phyloP scores from a whole-genome alignment of 2,888 invertebrate genomes.

The Dromius quadrimaculatus region DNA sequence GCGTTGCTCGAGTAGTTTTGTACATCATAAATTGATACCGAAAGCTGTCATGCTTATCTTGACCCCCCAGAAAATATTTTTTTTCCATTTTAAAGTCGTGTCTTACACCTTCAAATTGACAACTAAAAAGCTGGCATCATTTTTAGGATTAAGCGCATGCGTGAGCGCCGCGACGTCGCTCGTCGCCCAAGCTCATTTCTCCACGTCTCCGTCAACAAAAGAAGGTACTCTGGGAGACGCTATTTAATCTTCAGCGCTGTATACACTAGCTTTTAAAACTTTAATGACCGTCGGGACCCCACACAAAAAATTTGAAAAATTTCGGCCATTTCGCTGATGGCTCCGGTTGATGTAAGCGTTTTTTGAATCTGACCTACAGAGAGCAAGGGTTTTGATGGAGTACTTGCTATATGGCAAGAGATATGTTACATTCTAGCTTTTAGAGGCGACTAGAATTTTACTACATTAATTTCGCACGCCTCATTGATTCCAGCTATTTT shows the following conservation, averaged over 20 bases:
- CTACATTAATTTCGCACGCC: slow-evolving; percentile 20
- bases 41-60: too few relatives aligned
- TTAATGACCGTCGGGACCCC: slow-evolving; percentile 49
- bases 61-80: too few relatives aligned
- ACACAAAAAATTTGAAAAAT: slow-evolving; percentile 50
- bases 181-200: slow-evolving; percentile 39
- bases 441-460: not conserved
- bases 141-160: too few relatives aligned
- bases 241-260: slow-evolving; percentile 52
- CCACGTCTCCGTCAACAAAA: slow-evolving; percentile 46
- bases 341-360: slow-evolving; percentile 49
- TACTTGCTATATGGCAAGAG: slow-evolving; percentile 33
- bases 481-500: slow-evolving; percentile 7
- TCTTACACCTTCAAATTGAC: too few relatives aligned
- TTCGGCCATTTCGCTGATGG: slow-evolving; percentile 48
- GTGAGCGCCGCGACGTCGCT: not conserved
- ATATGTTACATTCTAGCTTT: slow-evolving; percentile 30
- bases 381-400: slow-evolving; percentile 40
- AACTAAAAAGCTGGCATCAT: too few relatives aligned
- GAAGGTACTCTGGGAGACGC: slow-evolving; percentile 50
- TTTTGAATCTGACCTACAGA: slow-evolving; percentile 52
- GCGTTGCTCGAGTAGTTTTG: too few relatives aligned
- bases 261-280: slow-evolving; percentile 53
- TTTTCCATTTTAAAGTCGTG: too few relatives aligned
- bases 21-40: too few relatives aligned